Evolutionary conservation across 1,140 invertebrate genomes (phyloP).

Genomic region (Gonatopus flavifemur): DNA sequence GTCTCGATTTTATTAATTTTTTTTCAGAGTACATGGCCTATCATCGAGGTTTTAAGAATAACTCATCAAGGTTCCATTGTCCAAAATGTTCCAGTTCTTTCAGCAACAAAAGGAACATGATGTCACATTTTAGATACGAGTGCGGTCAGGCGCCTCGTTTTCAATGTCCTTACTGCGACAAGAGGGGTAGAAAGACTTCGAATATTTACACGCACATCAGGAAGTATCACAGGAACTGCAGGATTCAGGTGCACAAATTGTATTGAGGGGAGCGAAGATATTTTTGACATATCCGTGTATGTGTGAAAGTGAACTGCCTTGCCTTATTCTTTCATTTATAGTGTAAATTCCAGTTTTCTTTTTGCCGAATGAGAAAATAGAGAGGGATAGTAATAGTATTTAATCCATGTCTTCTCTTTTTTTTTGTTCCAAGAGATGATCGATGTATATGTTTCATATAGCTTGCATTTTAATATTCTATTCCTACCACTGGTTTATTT

Average conservation of each 20-base stretch:
- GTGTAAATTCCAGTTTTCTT: no score
- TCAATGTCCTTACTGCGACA: conserved; percentile 51
- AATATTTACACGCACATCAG: conserved; percentile 49
- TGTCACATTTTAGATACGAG: conserved; percentile 40
- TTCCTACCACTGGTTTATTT: no score
- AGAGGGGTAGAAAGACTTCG: conserved; percentile 36
- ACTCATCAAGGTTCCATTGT: conserved; percentile 28
- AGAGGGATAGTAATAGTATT: no score
- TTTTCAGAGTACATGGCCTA: conserved; percentile 26
- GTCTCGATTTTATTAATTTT: conserved; percentile 17
- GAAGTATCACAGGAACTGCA: conserved; percentile 37
- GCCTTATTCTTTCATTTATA: no score
- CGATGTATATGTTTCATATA: no score
- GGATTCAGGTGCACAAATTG: conserved; percentile 27
- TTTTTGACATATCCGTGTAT: neutral
- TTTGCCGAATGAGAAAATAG: no score
- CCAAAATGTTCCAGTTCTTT: conserved; percentile 28
- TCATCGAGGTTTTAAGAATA: no score
- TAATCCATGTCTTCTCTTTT: no score
- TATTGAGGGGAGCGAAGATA: conserved; percentile 26
- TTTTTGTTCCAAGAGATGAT: no score
- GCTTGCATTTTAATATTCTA: no score
- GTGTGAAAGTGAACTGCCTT: no score
- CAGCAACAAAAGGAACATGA: conserved; percentile 33
- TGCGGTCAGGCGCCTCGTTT: conserved; percentile 58